A percentile compares a stretch with the other conserved stretches of the same genome.
These are phyloP conservation scores for Unio delphinus DNA, from an alignment of 2,888 invertebrate genomes.

Conservation along the genomic window DNA sequence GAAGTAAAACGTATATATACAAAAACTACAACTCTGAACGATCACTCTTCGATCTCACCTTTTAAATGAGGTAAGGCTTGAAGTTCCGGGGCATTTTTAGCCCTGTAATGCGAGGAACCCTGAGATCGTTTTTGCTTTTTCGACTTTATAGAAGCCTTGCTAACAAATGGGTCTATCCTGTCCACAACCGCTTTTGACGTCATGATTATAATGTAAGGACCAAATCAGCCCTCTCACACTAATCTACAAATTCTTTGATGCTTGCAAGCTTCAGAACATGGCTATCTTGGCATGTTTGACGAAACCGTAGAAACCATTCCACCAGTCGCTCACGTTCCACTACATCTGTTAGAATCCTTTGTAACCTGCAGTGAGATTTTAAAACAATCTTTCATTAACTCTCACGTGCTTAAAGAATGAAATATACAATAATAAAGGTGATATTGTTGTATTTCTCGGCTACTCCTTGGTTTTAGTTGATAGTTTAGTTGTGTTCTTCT, in stretches of 20 bases:
- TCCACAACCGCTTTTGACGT: constrained; percentile 79
- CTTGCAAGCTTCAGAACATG: constrained; percentile 44
- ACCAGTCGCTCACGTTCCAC: constrained; percentile 12
- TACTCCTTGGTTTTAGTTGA: constrained; percentile 47
- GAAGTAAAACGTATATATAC: no score
- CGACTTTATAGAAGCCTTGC: constrained; percentile 96
- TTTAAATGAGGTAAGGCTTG: constrained; percentile 96
- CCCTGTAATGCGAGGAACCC: constrained; percentile 98
- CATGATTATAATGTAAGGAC: constrained; percentile 40
- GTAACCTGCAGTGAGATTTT: constrained; percentile 1
- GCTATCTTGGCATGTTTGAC: constrained; percentile 51
- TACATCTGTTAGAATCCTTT: constrained; percentile 2
- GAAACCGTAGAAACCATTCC: constrained; percentile 55
- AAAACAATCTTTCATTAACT: constrained; percentile 6
- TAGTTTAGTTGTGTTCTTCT: constrained; percentile 55
- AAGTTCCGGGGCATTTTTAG: constrained; percentile 97
- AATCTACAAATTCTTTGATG: constrained; percentile 13
- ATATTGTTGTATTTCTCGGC: constrained; percentile 1
- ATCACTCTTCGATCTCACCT: constrained; percentile 77
- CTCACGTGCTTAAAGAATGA: constrained; percentile 1
- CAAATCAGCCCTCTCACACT: constrained; percentile 16
- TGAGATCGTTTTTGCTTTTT: constrained; percentile 99
- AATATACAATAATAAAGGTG: background rate
- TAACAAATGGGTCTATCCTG: constrained; percentile 96
- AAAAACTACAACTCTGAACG: no score